Base-by-base conservation (phyloP, 2,797 vertebrate species). In the Trachurus trachurus region DNA sequence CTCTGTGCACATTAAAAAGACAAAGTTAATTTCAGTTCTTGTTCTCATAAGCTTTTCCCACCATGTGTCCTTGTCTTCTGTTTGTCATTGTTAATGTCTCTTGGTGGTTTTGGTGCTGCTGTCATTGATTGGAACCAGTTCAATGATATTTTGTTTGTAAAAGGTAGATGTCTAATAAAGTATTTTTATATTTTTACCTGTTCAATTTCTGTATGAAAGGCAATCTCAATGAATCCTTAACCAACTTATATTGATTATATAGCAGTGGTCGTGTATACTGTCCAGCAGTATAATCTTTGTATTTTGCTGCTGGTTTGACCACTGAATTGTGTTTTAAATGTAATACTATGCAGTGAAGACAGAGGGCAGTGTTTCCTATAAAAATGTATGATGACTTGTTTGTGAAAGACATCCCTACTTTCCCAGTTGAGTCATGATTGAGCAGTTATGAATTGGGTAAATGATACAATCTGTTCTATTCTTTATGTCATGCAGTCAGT, bases 121-220 rank as follows among this genome's bases (percentile, higher is more conserved):
- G 77, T 85, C 65, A 70, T 87, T 85, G 61, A 81, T 87, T 78
- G 72, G 49, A 78, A 84, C 76, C 79, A 64, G 49, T 78, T 87
- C 77, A 85, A 66, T 92, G 70, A 84, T 81, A 52, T 81, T 52
- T 74, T 85, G 71, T 87, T 85, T 90, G 76, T 91, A 62, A 80
- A 89, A 90, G 81, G 74, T 92, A 86, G 75, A 91, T 93, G 93
- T 93, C 63, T 88, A 96, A 95, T 96, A 96, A 96, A 96, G 74
- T 91, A 85, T 91, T 92, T 93, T 90, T 95, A 91, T 95, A 95
- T 94, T 93, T 91, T 88, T 91, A 83, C 6, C 0, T 1, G 22
- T 74, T 16, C 15, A 1, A 1, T 80, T 56, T 73, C 71, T 80
- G 13, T 72, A 9, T 64, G 21, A 6, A n/a, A 4, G 44, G 10